phyloP scores from a whole-genome alignment of 2,113 vertebrate genomes.

The Rhizomys pruinosus region DNA sequence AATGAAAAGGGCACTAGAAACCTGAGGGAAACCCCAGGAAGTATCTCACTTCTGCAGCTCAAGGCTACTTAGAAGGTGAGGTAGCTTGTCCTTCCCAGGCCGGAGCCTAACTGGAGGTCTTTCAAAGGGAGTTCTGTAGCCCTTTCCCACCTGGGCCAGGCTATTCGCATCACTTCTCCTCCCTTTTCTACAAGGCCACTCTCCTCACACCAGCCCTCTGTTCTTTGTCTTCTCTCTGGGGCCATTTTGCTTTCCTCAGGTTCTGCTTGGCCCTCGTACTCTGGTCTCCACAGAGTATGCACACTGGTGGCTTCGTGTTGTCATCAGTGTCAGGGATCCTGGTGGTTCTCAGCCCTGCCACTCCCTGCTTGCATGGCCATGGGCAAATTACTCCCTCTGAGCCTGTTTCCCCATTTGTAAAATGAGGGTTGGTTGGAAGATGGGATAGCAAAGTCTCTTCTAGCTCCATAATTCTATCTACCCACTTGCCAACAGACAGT shows the following conservation, averaged over 20 bases:
- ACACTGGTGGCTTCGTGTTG: background rate
- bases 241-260: background rate
- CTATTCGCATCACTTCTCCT: background rate
- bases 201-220: background rate
- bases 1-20: background rate
- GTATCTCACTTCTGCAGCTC: background rate
- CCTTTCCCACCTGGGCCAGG: background rate
- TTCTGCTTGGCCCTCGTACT: background rate
- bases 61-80: background rate
- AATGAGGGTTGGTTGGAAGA: background rate
- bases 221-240: rapidly evolving
- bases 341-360: background rate
- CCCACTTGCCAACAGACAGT: background rate
- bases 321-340: background rate
- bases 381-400: background rate
- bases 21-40: rapidly evolving
- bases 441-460: background rate
- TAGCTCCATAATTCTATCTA: background rate
- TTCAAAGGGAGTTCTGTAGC: background rate
- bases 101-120: background rate
- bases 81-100: rapidly evolving
- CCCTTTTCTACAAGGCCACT: background rate
- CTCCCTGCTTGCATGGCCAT: background rate
- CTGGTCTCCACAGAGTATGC: background rate
- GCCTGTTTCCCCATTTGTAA: slow-evolving; percentile 5